These are phyloP conservation scores for Acholoe squamosa DNA, from an alignment of 2,888 invertebrate species.

Conservation along the genomic window DNA sequence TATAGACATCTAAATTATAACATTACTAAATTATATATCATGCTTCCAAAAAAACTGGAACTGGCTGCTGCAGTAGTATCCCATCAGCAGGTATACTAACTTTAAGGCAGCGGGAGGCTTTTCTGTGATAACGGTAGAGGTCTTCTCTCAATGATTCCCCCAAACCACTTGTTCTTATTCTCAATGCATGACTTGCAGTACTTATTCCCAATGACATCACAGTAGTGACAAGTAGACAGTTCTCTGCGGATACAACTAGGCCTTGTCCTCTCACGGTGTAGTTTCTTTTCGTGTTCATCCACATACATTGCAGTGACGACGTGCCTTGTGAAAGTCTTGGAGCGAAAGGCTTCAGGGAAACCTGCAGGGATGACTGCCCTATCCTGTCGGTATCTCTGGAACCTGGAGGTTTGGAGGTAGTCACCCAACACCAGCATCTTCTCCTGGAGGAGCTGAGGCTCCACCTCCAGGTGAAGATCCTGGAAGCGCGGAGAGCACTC, in stretches of 20 bases:
- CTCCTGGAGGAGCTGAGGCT: constrained; percentile 54
- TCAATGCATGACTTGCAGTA: constrained; percentile 62
- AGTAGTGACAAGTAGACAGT: constrained; percentile 31
- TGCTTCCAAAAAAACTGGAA: too few relatives aligned
- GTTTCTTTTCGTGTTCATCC: constrained; percentile 30
- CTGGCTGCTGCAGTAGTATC: too few relatives aligned
- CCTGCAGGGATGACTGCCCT: constrained; percentile 51
- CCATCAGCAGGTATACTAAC: too few relatives aligned
- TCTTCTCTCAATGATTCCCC: constrained; percentile 12
- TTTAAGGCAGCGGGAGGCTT: neutral
- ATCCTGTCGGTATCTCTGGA: constrained; percentile 36
- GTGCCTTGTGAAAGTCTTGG: neutral
- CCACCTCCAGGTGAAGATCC: constrained; percentile 44
- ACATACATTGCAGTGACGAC: constrained; percentile 37
- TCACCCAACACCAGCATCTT: constrained; percentile 52
- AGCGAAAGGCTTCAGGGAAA: neutral
- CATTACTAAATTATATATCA: too few relatives aligned
- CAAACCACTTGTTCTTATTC: constrained; percentile 57
- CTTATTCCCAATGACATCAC: constrained; percentile 63
- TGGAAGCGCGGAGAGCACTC: constrained; percentile 31
- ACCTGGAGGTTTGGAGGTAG: constrained; percentile 40
- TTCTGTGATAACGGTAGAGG: neutral
- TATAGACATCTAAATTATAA: too few relatives aligned
- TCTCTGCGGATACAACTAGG: neutral
- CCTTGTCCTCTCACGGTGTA: neutral